Evolutionary conservation across 2,113 vertebrate genomes (phyloP), one percentile per base, ranked within the genome.

Genomic region (Stigmatopora argus): DNA sequence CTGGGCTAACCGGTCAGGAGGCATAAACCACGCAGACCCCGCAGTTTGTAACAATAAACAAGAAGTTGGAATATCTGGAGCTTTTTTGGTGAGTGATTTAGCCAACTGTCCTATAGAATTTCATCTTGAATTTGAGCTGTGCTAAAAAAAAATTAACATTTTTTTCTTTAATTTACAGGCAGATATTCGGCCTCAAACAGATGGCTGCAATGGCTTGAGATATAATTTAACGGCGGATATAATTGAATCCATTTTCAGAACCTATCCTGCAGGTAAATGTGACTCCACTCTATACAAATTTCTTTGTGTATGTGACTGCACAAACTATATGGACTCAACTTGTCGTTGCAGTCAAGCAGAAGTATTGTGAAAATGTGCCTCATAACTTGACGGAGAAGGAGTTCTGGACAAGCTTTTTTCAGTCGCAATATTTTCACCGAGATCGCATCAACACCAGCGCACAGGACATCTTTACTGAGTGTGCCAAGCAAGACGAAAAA

Each of bases 351-450:
- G 97, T 99, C 64, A 96, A 98, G 90, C 90, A 98, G 92, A 99
- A 99, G 87, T 98, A 98, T 58, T 91, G 90, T 78, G 97, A 98
- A 88, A 97, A 98, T 18, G 96, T 99, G 87, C 96, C 97, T 72
- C 96, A 98, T 82, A 94, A 91, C 83, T 90, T 99, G 92, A 96
- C 95, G 0, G 97, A 99, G 88, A 97, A 92, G 82, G 95, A 98
- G 81, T 99, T 99, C 89, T 99, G 97, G 96, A 99, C 96, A 1
- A 90, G 94, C 38, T 99, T 99, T 87, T 99, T 99, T 83, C 96
- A 99, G 89, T 99, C 96, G 65, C 97, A 99, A 88, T 99, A 99
- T 87, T 99, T 99, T 83, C 97, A 99, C 85, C 91, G 96, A 86
- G 97, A 99, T 80, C 93, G 96, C 57, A 91, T 98, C 72, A 98